Conservation (phyloP, 2,888 invertebrate species). For the Caenorhabditis zanzibari region DNA sequence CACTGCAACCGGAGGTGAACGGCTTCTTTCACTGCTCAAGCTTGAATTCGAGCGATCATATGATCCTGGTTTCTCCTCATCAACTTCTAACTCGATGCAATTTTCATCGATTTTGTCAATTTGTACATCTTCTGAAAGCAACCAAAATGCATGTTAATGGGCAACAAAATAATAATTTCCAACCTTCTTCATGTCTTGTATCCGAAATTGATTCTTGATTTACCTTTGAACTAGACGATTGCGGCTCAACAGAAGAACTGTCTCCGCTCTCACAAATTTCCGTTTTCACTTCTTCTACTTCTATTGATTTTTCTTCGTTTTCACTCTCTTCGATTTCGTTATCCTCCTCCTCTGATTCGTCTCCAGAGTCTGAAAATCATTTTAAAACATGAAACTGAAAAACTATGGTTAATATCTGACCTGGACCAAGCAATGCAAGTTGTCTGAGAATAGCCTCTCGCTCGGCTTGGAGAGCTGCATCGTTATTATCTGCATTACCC, state of each 20-base stretch:
- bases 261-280: neutral
- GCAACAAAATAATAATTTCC: too few relatives aligned
- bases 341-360: neutral
- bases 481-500: constrained; percentile 1
- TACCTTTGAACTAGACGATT: too few relatives aligned
- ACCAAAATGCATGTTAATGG: too few relatives aligned
- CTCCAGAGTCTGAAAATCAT: constrained; percentile 6
- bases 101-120: neutral
- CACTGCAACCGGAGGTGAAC: constrained; percentile 10
- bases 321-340: neutral
- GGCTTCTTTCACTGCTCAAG: neutral
- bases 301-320: neutral
- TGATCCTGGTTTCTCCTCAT: neutral
- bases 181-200: too few relatives aligned
- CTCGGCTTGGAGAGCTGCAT: constrained; percentile 12
- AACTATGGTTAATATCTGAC: neutral
- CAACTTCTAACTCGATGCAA: neutral
- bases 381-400: neutral
- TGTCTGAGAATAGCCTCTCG: constrained; percentile 32
- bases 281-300: neutral
- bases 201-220: too few relatives aligned
- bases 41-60: neutral
- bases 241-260: too few relatives aligned
- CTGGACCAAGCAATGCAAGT: constrained; percentile 21
- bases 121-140: too few relatives aligned